Evolutionary conservation across 2,888 invertebrate species (phyloP), one percentile per base, ranked within the genome.

Genomic region (Synanthedon myopaeformis): DNA sequence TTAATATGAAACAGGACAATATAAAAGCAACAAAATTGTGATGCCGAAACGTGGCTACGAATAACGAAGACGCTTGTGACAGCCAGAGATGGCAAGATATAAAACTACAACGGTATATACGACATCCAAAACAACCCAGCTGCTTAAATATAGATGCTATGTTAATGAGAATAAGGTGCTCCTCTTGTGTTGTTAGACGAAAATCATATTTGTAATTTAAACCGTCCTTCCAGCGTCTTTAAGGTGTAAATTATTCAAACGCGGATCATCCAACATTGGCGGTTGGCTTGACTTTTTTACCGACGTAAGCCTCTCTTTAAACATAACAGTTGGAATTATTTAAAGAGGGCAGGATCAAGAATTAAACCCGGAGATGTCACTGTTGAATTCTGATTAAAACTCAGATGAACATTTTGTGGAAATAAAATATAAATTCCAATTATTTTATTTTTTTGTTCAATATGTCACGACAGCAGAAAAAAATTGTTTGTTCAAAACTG

Each of bases 221-320:
- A 65, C 62, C 66, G 69, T 66, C 67, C 70, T 74, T 73, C 71
- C 67, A 65, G 73, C 74, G 77, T 77, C 79, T 81, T 79, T 78
- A 35, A 80, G 78, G 80, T 81, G 83, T 84, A 82, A 84, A 85
- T 84, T 82, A 85, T 85, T 84, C 80, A 85, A 77, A 79, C 69
- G 65, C 67, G 69, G 75, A 72, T 82, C 79, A 79, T 80, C 80
- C 74, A 59, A 67, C 63, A 69, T 73, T 69, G 76, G 74, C 70
- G 61, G 67, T 67, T 72, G 74, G 76, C 72, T 69, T 74, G 70
- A 68, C 72, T 69, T 75, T 79, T 79, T 82, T 81, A 74, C 78
- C 70, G 69, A 66, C 71, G 67, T 74, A 74, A 77, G 75, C 72
- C 72, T 64, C 72, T 72, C 73, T 76, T 77, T 77, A 76, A 79